Conservation (phyloP, 2,797 vertebrate species). For the Bufotes viridis region DNA sequence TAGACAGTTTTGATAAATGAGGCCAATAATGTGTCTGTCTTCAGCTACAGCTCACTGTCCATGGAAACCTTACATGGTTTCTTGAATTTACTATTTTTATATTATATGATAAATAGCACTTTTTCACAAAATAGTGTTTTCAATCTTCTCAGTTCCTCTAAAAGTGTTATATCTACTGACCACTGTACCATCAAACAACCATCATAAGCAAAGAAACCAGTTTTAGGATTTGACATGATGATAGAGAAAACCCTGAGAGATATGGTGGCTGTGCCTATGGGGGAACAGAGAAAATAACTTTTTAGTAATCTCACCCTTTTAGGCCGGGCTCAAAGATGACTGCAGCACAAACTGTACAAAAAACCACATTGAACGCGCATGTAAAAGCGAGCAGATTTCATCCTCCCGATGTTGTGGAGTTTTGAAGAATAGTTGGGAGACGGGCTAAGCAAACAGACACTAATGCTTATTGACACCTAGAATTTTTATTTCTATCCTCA, state of each 20-base stretch:
- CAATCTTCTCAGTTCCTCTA: background rate
- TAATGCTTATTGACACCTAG: background rate
- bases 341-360: too few relatives aligned
- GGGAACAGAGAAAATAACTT: background rate
- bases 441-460: background rate
- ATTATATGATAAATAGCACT: background rate
- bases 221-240: background rate
- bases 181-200: background rate
- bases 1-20: too few relatives aligned
- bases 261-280: background rate
- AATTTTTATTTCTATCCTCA: background rate
- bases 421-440: conserved; percentile 9
- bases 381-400: too few relatives aligned
- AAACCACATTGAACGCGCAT: too few relatives aligned
- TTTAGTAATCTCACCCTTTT: background rate
- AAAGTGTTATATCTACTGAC: background rate
- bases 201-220: background rate
- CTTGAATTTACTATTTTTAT: background rate
- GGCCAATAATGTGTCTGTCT: background rate
- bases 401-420: background rate
- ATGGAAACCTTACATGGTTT: background rate
- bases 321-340: background rate
- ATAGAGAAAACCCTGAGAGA: background rate
- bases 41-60: background rate
- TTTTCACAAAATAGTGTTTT: background rate